Base-by-base conservation (phyloP, 2,113 vertebrate genomes). In the Alouatta palliata region DNA sequence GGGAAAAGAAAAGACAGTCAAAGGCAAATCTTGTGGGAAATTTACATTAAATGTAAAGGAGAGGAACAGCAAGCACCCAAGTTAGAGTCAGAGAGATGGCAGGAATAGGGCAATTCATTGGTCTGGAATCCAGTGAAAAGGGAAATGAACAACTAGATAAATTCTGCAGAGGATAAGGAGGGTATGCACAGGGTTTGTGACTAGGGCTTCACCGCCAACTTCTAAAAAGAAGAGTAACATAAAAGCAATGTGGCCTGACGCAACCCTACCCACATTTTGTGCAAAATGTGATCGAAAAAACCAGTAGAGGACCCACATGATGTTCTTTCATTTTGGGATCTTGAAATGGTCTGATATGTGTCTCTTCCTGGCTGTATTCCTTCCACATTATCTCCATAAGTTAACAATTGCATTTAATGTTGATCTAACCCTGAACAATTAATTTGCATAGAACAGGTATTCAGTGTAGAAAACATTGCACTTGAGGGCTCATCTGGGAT, bases 281-380 rank as follows among this genome's bases (percentile, higher is more conserved):
- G 4, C 32, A 16, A 16, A 87, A 21, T 25, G 14, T 1, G 16
- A n/a, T 25, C 1, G 32, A 6, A n/a, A 54, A 21, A 58, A 11
- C 16, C 27, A 58, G 7, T 1, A n/a, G 17, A 52, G 2, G 47
- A 3, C 1, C 37, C 37, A 20, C 3, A 1, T 16, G 40, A 8
- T 2, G 12, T 5, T 4, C n/a, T 52, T 77, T 77, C 9, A 75
- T 37, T 64, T 3, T 73, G 30, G 76, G 70, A 61, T 54, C 20
- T 64, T 79, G 40, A 77, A 80, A 30, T 75, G 9, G 1, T 35
- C 10, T 49, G 9, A 20, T 40, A 30, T 21, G 3, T 70, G 11
- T 10, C 13, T 80, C 9, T 37, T 87, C 5, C 32, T 77, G 17
- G 30, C 20, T 61, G 16, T 58, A 64, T 58, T 54, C 23, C 16